phyloP scores from a whole-genome alignment of 2,888 invertebrate genomes.

The Acrocera orbiculus region DNA sequence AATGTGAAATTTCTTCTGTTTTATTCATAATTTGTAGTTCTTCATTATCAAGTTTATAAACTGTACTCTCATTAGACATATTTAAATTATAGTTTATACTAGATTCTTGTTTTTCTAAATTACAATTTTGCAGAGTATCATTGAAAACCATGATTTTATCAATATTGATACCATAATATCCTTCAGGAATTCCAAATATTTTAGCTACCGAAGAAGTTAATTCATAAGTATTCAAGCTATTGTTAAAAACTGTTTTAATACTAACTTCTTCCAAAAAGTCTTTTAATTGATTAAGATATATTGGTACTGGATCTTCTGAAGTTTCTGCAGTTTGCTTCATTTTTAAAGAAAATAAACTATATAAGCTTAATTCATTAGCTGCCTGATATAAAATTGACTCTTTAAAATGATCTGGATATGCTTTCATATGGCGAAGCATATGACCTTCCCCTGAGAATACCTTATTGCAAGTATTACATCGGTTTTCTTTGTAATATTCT shows the following conservation, averaged over 20 bases:
- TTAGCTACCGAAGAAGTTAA: constrained; percentile 22
- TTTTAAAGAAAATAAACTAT: constrained; percentile 23
- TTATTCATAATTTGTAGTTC: too few relatives aligned
- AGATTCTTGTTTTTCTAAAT: too few relatives aligned
- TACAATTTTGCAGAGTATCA: too few relatives aligned
- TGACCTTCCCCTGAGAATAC: constrained; percentile 25
- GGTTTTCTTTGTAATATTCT: constrained; percentile 10
- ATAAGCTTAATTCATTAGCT: constrained; percentile 19
- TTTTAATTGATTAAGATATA: constrained; percentile 25
- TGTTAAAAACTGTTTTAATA: too few relatives aligned
- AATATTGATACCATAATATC: constrained; percentile 27
- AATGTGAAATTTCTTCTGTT: too few relatives aligned
- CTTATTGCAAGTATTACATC: constrained; percentile 26
- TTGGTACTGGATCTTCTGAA: constrained; percentile 23
- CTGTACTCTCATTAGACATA: too few relatives aligned
- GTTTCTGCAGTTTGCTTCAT: constrained; percentile 20
- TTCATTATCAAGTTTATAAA: too few relatives aligned
- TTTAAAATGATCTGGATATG: constrained; percentile 22
- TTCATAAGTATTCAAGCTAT: too few relatives aligned
- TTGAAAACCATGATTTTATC: too few relatives aligned
- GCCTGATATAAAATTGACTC: background rate
- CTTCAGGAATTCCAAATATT: constrained; percentile 28
- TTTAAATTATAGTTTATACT: too few relatives aligned
- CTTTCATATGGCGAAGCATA: constrained; percentile 23
- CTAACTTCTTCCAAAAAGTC: constrained; percentile 27